These are phyloP conservation scores for Styela clava DNA, from an alignment of 23 tunicate species.

Conservation along the genomic window DNA sequence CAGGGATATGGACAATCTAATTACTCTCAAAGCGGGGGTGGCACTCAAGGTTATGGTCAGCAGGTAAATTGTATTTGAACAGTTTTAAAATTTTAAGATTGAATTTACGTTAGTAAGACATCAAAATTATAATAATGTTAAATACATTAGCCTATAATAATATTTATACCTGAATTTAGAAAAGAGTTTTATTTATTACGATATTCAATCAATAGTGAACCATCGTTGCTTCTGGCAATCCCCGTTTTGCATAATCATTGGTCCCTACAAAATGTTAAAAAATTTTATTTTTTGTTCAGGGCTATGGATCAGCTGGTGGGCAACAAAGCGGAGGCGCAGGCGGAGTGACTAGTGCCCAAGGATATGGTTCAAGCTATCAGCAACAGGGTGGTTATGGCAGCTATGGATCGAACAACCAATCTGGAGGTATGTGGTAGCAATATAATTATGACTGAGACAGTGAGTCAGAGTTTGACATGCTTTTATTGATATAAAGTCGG, in stretches of 20 bases:
- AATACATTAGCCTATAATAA: too few relatives aligned
- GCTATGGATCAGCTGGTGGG: background rate
- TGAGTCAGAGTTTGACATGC: background rate
- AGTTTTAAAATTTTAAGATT: background rate
- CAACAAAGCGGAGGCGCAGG: background rate
- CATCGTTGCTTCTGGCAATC: too few relatives aligned
- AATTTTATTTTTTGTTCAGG: background rate
- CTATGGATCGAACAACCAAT: background rate
- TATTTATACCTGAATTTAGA: background rate
- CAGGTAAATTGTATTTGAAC: background rate
- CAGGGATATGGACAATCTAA: background rate
- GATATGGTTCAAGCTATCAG: background rate
- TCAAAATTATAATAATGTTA: too few relatives aligned
- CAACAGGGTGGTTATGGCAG: slow-evolving; percentile 11
- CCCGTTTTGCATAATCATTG: background rate
- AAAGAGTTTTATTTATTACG: background rate
- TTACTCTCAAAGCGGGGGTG: background rate
- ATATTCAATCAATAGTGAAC: background rate
- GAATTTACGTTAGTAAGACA: too few relatives aligned
- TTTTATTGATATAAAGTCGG: background rate
- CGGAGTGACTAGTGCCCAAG: background rate
- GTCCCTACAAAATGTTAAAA: background rate
- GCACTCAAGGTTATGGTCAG: background rate
- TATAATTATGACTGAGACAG: background rate
- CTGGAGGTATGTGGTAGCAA: background rate